Base-by-base conservation (phyloP, 1,140 invertebrate genomes). In the Drosophila sproati region DNA sequence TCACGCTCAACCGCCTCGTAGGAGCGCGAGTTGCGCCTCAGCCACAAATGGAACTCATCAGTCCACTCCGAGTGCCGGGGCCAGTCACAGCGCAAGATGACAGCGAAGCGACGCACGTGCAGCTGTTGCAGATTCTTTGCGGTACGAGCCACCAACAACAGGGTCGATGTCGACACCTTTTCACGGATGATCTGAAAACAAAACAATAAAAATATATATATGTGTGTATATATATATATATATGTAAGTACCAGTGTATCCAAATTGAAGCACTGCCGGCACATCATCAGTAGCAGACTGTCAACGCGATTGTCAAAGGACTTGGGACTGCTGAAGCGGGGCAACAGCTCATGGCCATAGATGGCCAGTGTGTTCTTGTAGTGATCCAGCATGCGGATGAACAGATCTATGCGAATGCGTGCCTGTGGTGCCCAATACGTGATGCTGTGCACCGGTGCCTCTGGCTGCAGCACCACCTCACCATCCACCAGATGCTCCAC, bases 121-220 rank as follows among this genome's bases (percentile, higher is more conserved):
- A 98, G 93, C 39, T 93, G 93, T 37, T 93, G 93, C 29, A 98
- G 93, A 71, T 95, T 95, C 62, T 94, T 94, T 3, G 95, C 95
- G 1, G 94, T 94, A 41, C 94, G 93, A 0, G 95, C 96, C 34
- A 97, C 93, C n/a, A 97, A 93, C 32, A 98, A 91, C 8, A 97
- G 93, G 1, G 96, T 97, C 0, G 95, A 94, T 0, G 97, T 97
- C 1, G 97, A 97, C 56, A 98, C 94, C 85, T 96, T 93, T 82
- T 98, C 96, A 3, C 96, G 94, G 12, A 98, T 94, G 75, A 96
- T 93, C 96, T 96, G 78, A 4, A 43, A 5, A 6, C 4, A 4
- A 6, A n/a, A 43, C 10, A 20, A 20, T 20, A 20, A 20, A 20
- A 20, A 20, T 20, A 43, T 43, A 3, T 12, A 4, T 12, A 32